Base-by-base conservation (phyloP, 2,113 vertebrate species). In the Dendropsophus ebraccatus region DNA sequence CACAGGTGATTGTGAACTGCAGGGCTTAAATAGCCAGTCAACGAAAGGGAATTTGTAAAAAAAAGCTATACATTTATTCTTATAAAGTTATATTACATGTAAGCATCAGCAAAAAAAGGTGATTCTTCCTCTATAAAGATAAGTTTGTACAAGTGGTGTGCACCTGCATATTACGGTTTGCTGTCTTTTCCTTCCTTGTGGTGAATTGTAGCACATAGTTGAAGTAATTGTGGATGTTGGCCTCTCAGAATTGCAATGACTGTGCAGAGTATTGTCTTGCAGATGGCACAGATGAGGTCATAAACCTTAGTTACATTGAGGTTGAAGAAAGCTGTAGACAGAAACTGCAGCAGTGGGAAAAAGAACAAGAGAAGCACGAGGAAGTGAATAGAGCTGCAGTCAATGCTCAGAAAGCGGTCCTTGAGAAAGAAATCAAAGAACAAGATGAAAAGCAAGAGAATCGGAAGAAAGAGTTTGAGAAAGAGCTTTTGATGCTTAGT, bases 401-500 rank as follows among this genome's bases (percentile, higher is more conserved):
- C 1, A 88, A 91, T 86, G 83, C 73, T 87, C 90, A 93, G 83
- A 92, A 45, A 72, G 90, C 94, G 28, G 91, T 79, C 77, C 21
- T 30, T 60, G 87, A 89, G 82, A 90, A 90, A 41, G 90, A 91
- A 77, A 90, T 91, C 84, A 86, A 92, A 90, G 91, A 95, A 58
- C 90, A 93, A 60, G 90, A 92, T 0, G 83, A 93, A 88, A 93
- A 88, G 84, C 93, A 86, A 69, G 49, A 89, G 78, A 87, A 37
- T 50, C 88, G 62, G 88, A 91, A 94, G 67, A 87, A 88, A 77
- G 89, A 95, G 70, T 95, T 97, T 90, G 92, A 95, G 79, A 77
- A 91, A 88, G 94, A 97, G 90, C 93, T 94, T 81, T 91, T 88
- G 85, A 94, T 90, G 85, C 91, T 96, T 85, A 91, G 94, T 54